Base-by-base conservation (phyloP, 30 jellyfish, hydroid and myxozoan genomes). In the Turritopsis dohrnii region DNA sequence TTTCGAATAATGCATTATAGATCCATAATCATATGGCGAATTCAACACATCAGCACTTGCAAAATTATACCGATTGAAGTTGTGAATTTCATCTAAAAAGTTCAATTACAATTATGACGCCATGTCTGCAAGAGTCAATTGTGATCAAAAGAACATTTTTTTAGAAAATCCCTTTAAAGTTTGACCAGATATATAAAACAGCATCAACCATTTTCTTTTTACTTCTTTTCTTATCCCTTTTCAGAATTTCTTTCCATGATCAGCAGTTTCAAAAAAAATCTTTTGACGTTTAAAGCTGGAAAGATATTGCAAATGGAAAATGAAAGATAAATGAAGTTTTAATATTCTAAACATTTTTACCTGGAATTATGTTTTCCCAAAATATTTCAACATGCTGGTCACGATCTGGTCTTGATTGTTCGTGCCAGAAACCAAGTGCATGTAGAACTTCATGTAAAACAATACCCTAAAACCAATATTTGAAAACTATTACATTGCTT, bases 1-100 rank as follows among this genome's bases (percentile, higher is more conserved):
- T 71, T 75, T 71, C 28, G 87, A 90, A 85, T 88, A 92, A 83
- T 92, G 98, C 98, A 92, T 92, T 16, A 92, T 83, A 23, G 91
- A 71, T 13, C 72, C 41, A 72, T 74, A 85, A 52, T 88, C 96
- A 53, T 88, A 92, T 18, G 94, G 93, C n/a, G 90, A 76, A 20
- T 75, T 77, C 20, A 86, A 88, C 22, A 65, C 24, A 76, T 92
- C 95, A 16, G 92, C 85, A 54, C 65, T 81, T 19, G 84, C 87
- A 16, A 23, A 27, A 25, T 71, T 54, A 31, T 80, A 53, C 66
- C 88, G 88, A 5, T 79, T 54, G 71, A 91, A 91, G 76, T 90
- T 87, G 73, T 21, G 25, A n/a, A 29, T 90, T 81, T 72, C 76
- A 18, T 91, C 97, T 90, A 71, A 27, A 81, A 25, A 25, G 52